Percentiles rank a stretch among this genome's conserved stretches.
Conservation (phyloP, 2,113 vertebrate genomes). For the Zeus faber region DNA sequence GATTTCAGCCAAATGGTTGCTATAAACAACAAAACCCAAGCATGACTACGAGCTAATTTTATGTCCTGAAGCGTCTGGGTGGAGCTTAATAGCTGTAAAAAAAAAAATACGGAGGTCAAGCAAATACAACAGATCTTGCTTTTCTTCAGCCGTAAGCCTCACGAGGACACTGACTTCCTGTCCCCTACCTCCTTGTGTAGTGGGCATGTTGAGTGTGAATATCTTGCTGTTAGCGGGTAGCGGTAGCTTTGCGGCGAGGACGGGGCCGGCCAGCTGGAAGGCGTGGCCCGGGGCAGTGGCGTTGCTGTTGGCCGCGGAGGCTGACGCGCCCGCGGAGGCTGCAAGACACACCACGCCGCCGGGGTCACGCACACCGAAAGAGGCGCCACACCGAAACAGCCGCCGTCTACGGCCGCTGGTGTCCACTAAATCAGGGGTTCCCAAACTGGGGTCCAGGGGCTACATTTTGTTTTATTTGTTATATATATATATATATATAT, state of each 20-base stretch:
- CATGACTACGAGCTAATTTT: too few species aligned
- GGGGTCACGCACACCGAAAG: constrained; percentile 51
- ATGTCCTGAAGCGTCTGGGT: too few species aligned
- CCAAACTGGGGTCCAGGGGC: too few species aligned
- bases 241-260: constrained; percentile 90
- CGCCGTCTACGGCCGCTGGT: constrained; percentile 80
- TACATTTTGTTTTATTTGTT: too few species aligned
- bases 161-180: too few species aligned
- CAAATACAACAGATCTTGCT: constrained; percentile 24
- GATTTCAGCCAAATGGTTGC: too few species aligned
- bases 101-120: neutral
- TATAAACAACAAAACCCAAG: too few species aligned
- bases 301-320: constrained; percentile 81
- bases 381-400: constrained; percentile 34
- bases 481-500: too few species aligned
- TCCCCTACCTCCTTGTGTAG: constrained; percentile 93
- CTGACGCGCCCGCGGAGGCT: constrained; percentile 85
- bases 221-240: constrained; percentile 98
- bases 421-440: too few species aligned
- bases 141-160: too few species aligned
- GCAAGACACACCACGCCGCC: constrained; percentile 77
- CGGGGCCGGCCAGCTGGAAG: constrained; percentile 93
- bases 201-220: constrained; percentile 92
- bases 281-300: constrained; percentile 88
- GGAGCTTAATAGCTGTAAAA: too few species aligned